phyloP scores from a whole-genome alignment of 2,797 vertebrate genomes.

The Eremophila alpestris region DNA sequence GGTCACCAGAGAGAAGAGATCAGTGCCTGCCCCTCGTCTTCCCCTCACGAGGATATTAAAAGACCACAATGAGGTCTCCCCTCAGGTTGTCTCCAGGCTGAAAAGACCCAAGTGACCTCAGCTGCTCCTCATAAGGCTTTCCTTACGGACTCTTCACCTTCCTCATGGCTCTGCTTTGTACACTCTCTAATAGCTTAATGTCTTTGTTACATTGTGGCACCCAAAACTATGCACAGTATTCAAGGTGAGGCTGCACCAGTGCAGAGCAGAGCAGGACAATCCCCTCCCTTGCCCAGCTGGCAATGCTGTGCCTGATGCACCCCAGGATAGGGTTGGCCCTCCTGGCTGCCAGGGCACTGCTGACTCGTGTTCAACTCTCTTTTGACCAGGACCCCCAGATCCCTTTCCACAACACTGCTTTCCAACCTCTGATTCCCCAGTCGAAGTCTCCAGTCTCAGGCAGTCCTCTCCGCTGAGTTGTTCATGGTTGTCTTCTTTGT shows the following conservation, averaged over 20 bases:
- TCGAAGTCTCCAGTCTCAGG: background rate
- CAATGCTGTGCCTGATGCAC: accelerated
- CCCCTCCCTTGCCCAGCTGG: accelerated
- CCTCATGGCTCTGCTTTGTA: background rate
- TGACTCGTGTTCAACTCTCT: accelerated
- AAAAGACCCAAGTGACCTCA: background rate
- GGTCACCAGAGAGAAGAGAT: background rate
- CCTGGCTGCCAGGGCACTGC: background rate
- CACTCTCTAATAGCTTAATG: background rate
- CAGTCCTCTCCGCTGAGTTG: background rate
- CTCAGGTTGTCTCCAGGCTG: background rate
- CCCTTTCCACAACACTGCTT: background rate
- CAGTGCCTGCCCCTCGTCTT: background rate
- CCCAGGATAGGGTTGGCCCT: accelerated
- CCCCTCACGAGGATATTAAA: background rate
- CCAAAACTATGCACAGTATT: accelerated
- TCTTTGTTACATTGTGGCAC: accelerated
- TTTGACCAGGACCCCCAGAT: background rate
- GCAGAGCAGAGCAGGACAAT: background rate
- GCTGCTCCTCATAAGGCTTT: background rate
- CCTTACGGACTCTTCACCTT: background rate
- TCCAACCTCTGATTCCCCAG: background rate
- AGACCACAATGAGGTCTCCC: background rate
- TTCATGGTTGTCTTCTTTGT: background rate
- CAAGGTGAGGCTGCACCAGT: accelerated